phyloP scores from a whole-genome alignment of 2,888 invertebrate species.

The Drosophila barbarae region DNA sequence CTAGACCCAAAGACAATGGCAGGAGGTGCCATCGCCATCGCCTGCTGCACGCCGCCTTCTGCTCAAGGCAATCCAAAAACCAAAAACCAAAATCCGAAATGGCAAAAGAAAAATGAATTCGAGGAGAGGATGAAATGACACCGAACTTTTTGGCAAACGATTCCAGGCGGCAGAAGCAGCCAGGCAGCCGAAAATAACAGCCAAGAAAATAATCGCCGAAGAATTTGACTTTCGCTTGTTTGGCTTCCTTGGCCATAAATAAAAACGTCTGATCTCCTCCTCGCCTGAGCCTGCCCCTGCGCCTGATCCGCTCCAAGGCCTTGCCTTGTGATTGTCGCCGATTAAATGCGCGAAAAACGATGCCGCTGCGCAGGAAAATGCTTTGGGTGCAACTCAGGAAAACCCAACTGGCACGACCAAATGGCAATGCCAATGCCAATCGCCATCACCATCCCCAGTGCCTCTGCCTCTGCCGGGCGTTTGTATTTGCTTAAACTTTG shows the following conservation, averaged over 20 bases:
- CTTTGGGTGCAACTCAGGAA: slow-evolving; percentile 61
- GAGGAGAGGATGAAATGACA: slow-evolving; percentile 48
- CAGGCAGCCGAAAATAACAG: slow-evolving; percentile 52
- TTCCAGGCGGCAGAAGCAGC: slow-evolving; percentile 61
- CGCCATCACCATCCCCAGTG: slow-evolving; percentile 12
- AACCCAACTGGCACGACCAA: slow-evolving; percentile 52
- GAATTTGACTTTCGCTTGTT: slow-evolving; percentile 74
- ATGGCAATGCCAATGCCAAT: slow-evolving; percentile 33
- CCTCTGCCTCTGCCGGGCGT: slow-evolving; percentile 49
- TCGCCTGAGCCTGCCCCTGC: slow-evolving; percentile 8
- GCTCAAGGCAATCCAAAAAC: slow-evolving; percentile 31
- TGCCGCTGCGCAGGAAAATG: slow-evolving; percentile 38
- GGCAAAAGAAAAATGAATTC: slow-evolving; percentile 15
- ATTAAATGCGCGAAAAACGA: slow-evolving; percentile 68
- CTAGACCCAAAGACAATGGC: slow-evolving; percentile 44
- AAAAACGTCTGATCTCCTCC: slow-evolving; percentile 49
- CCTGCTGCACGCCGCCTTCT: slow-evolving; percentile 19
- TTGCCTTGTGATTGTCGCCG: slow-evolving; percentile 75
- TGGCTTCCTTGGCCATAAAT: slow-evolving; percentile 66
- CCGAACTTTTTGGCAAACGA: slow-evolving; percentile 54
- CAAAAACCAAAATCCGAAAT: neutral
- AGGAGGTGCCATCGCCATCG: slow-evolving; percentile 43
- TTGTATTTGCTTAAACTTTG: slow-evolving; percentile 72
- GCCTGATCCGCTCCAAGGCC: slow-evolving; percentile 50
- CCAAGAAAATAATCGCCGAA: slow-evolving; percentile 66